Conservation (phyloP, 2,113 vertebrate species). For the Ageneiosus marmoratus region DNA sequence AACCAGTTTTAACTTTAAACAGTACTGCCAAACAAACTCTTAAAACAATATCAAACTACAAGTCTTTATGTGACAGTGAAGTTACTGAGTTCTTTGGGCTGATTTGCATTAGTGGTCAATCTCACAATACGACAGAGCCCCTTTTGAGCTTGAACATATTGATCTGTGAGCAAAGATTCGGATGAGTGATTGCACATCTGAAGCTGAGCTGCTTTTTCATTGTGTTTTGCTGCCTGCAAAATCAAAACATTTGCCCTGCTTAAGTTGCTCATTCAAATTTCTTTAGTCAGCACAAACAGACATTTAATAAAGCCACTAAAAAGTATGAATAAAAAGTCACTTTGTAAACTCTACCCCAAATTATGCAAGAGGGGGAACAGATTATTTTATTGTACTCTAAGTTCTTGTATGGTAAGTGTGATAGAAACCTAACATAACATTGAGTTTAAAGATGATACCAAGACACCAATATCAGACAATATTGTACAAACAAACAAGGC, state of each 20-base stretch:
- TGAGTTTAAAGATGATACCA: not conserved
- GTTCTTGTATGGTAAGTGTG: not conserved
- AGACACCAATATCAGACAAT: not conserved
- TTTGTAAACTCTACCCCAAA: not conserved
- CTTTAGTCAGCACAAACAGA: conserved; percentile 55
- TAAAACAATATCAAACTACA: not conserved
- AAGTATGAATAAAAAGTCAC: not conserved
- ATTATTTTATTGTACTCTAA: not conserved
- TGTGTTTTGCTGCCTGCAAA: conserved; percentile 53
- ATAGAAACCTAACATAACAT: not conserved
- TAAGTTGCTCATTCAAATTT: conserved; percentile 53
- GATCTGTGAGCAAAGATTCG: conserved; percentile 74
- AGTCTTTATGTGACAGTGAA: conserved; percentile 6
- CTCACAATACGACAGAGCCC: conserved; percentile 65
- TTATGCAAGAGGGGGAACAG: not conserved
- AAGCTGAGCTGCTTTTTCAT: conserved; percentile 64
- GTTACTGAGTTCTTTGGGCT: conserved; percentile 49
- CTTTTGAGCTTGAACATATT: conserved; percentile 63
- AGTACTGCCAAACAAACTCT: conserved; percentile 3
- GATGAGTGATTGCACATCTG: conserved; percentile 64
- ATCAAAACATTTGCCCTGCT: conserved; percentile 62
- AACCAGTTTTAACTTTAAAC: conserved; percentile 5
- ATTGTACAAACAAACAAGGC: not conserved
- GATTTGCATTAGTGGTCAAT: conserved; percentile 64
- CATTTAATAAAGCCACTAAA: conserved; percentile 23